Evolutionary conservation across 2,797 vertebrate species (phyloP).

Genomic region (Pseudochromis fuscus): DNA sequence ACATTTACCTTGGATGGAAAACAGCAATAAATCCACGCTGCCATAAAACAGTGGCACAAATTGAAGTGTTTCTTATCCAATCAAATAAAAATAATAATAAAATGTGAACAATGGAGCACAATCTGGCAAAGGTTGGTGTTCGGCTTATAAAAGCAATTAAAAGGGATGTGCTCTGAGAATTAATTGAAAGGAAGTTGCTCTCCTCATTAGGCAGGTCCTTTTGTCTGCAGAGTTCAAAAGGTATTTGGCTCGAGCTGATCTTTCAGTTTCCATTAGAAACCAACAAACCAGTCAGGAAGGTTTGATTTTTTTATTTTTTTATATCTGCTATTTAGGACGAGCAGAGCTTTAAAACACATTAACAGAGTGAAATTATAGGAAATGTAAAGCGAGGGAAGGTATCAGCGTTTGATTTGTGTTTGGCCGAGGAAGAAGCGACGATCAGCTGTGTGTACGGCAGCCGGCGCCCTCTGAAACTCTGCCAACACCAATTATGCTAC

Average conservation of each 20-base stretch:
- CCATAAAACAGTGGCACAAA: background rate
- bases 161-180: background rate
- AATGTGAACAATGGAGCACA: background rate
- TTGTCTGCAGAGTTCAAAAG: background rate
- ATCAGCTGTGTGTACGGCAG: conserved; percentile 7
- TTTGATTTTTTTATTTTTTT: conserved; percentile 21
- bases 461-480: conserved; percentile 11
- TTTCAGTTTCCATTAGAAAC: conserved; percentile 21
- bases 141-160: conserved; percentile 15
- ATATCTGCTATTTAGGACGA: background rate
- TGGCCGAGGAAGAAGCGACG: conserved; percentile 33
- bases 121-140: background rate
- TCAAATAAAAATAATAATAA: background rate
- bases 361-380: conserved; percentile 18
- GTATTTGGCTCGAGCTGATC: conserved; percentile 2
- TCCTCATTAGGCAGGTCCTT: background rate
- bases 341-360: background rate
- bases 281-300: conserved; percentile 13
- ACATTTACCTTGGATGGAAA: background rate
- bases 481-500: conserved; percentile 10
- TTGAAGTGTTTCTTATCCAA: background rate
- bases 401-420: conserved; percentile 21
- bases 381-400: conserved; percentile 19
- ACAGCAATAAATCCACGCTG: background rate
- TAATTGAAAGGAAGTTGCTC: conserved; percentile 8